Conservation (phyloP, 2,888 invertebrate species). For the Mythimna loreyi region DNA sequence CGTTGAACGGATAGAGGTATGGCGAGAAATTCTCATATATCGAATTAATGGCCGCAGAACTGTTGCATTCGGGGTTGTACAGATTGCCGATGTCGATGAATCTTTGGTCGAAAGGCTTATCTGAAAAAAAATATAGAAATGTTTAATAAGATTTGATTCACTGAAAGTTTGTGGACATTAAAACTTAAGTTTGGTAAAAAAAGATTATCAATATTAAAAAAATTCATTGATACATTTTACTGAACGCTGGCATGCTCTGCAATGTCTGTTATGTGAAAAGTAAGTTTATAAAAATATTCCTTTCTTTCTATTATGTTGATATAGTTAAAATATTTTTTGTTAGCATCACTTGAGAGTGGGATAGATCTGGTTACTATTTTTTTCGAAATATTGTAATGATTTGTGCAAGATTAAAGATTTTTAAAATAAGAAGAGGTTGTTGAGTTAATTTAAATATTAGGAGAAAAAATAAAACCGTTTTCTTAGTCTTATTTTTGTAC, state of each 20-base stretch:
- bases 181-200: background rate
- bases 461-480: too few relatives aligned
- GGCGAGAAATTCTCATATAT: slow-evolving; percentile 92
- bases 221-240: too few relatives aligned
- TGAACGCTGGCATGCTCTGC: background rate
- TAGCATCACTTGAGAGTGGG: background rate
- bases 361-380: background rate
- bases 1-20: slow-evolving; percentile 95
- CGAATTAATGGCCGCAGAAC: slow-evolving; percentile 82
- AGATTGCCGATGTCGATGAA: slow-evolving; percentile 82
- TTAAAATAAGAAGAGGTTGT: too few relatives aligned
- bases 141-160: too few relatives aligned
- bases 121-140: slow-evolving; percentile 53
- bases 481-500: too few relatives aligned
- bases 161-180: too few relatives aligned
- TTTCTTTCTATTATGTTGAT: background rate
- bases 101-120: slow-evolving; percentile 32
- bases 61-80: slow-evolving; percentile 85
- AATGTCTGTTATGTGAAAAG: background rate
- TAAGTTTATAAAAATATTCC: background rate
- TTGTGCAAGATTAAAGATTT: background rate
- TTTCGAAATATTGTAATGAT: background rate
- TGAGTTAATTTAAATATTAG: too few relatives aligned
- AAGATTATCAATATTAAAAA: background rate
- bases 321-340: too few relatives aligned